phyloP scores from a whole-genome alignment of 2,888 invertebrate species.

The Eupithecia pulchellata region DNA sequence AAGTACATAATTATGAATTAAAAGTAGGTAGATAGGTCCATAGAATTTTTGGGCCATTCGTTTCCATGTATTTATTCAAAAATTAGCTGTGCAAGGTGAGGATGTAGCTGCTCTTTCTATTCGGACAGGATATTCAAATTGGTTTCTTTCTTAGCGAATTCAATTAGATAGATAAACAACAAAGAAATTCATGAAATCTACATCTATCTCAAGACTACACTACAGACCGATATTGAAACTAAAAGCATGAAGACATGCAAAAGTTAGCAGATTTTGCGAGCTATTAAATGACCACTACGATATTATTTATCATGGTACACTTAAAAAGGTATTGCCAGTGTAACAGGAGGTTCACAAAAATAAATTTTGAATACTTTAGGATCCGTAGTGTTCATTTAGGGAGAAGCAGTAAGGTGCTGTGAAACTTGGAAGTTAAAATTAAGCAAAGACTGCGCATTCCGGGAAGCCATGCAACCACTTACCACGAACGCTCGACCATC shows the following conservation, averaged over 20 bases:
- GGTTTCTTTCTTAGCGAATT: not conserved
- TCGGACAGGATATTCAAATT: not conserved
- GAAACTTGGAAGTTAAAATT: conserved; percentile 47
- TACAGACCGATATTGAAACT: conserved; percentile 47
- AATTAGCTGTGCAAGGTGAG: not conserved
- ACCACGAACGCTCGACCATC: conserved; percentile 81
- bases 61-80: not conserved
- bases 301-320: conserved; percentile 22
- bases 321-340: conserved; percentile 16
- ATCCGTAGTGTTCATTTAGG: conserved; percentile 62
- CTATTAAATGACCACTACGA: conserved; percentile 57
- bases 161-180: not conserved
- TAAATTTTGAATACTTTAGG: not conserved
- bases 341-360: conserved; percentile 13
- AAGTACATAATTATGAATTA: not conserved
- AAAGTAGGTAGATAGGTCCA: not conserved
- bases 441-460: conserved; percentile 58
- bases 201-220: conserved; percentile 18
- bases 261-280: conserved; percentile 48
- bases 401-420: conserved; percentile 65
- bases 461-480: conserved; percentile 78
- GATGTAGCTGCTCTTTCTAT: not conserved
- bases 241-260: conserved; percentile 65
- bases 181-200: conserved; percentile 5
- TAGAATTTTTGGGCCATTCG: not conserved